phyloP scores from a whole-genome alignment of 2,888 invertebrate species.

The Dolichopus griseipennis region DNA sequence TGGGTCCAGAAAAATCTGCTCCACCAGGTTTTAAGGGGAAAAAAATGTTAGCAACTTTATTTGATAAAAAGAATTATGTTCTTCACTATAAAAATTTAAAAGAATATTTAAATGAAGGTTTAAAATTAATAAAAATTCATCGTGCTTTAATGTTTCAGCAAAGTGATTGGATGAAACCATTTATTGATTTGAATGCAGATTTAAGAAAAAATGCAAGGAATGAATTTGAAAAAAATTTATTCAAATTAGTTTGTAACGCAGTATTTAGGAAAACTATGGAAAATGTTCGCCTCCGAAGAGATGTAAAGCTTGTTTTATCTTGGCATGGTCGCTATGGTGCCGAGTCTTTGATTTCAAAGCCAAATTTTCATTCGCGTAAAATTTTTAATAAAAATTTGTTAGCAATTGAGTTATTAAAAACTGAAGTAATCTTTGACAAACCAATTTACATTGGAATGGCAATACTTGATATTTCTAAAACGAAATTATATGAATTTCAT shows the following conservation, averaged over 20 bases:
- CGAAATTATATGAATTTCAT: constrained; percentile 34
- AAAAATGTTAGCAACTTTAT: constrained; percentile 27
- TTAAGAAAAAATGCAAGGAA: too few relatives aligned
- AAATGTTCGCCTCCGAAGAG: background rate
- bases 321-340: constrained; percentile 29
- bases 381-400: constrained; percentile 35
- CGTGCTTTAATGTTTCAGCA: constrained; percentile 30
- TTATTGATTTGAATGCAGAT: constrained; percentile 15
- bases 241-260: too few relatives aligned
- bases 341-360: constrained; percentile 25
- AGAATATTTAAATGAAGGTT: too few relatives aligned
- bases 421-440: constrained; percentile 30
- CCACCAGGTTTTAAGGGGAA: constrained; percentile 13
- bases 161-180: constrained; percentile 29
- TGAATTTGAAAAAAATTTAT: too few relatives aligned
- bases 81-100: too few relatives aligned
- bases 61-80: constrained; percentile 26
- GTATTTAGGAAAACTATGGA: too few relatives aligned
- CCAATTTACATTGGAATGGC: constrained; percentile 37
- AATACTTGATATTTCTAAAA: constrained; percentile 39
- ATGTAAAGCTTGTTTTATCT: constrained; percentile 40
- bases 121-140: too few relatives aligned
- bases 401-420: constrained; percentile 30
- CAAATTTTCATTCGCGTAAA: constrained; percentile 29
- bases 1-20: constrained; percentile 25